Evolutionary conservation across 2,888 invertebrate genomes (phyloP), one percentile per base, ranked within the genome.

Genomic region (Corbicula japonica): DNA sequence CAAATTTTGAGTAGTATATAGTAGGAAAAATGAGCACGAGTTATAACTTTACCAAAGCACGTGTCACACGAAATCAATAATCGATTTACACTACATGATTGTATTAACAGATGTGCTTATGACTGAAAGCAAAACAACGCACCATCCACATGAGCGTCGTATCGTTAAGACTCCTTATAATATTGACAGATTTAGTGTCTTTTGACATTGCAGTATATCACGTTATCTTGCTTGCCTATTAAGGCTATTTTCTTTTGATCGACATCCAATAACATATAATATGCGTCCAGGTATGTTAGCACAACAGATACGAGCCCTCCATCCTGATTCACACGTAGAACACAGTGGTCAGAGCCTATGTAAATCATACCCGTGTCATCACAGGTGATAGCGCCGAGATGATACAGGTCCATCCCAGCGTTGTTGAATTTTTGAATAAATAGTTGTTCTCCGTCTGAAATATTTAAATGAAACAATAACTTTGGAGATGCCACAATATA

Each of bases 301-400:
- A 66, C 35, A 3, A 38, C 41, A 0, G 66, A 41, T 35, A 38
- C 32, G 1, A 66, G 54, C 12, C n/a, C 52, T 4, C 66, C 66
- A n/a, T 35, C 52, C 30, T 23, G 6, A 18, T 32, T 30, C 12
- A 66, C 41, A 1, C 66, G 52, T 8, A 66, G 50, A 15, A 66
- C 21, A 54, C 66, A 54, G 15, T 52, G 18, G 30, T 66, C 66
- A 2, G 66, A 66, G 12, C 54, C 18, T 21, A 66, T n/a, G 32
- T 66, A 66, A n/a, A 52, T 35, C 35, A 12, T 23, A 8, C 38
- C 26, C 18, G 15, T 35, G 12, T 38, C 15, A 18, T 66, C 66
- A 54, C 66, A 54, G 2, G 54, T 52, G 1, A 66, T 50, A 26
- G 66, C 38, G 26, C 66, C 54, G 5, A 66, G 41, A 21, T 41